Percentiles rank a stretch among this genome's conserved stretches.
phyloP scores from a whole-genome alignment of 2,113 vertebrate species.

The Blennius ocellaris region DNA sequence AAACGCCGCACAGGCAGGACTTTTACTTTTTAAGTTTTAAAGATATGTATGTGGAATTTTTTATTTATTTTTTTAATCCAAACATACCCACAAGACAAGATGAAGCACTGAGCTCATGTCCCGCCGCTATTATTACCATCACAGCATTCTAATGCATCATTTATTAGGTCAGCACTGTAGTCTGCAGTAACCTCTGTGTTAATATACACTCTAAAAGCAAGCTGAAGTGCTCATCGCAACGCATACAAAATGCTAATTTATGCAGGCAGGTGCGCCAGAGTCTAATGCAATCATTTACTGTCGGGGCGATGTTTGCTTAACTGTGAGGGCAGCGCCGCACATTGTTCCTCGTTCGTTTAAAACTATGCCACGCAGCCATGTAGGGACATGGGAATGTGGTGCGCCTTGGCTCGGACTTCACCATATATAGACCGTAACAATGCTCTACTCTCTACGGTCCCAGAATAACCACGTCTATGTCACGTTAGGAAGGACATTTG shows the following conservation, averaged over 20 bases:
- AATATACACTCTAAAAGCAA: conserved; percentile 15
- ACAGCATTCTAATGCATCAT: conserved; percentile 13
- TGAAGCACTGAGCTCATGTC: not conserved
- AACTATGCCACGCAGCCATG: not conserved
- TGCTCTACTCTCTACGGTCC: conserved; percentile 8
- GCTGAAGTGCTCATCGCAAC: conserved; percentile 14
- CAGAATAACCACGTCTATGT: conserved; percentile 22
- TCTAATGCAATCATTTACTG: conserved; percentile 24
- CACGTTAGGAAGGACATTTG: conserved; percentile 6
- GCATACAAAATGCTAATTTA: conserved; percentile 40
- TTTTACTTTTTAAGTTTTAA: not conserved
- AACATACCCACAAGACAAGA: conserved; percentile 10
- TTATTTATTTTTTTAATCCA: not conserved
- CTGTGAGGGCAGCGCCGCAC: not conserved
- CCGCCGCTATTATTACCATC: conserved; percentile 5
- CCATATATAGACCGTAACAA: conserved; percentile 5
- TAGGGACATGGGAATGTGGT: conserved; percentile 4
- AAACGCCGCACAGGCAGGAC: conserved; percentile 4
- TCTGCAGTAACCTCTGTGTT: conserved; percentile 15
- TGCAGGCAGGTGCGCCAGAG: conserved; percentile 14
- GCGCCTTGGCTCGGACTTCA: not conserved
- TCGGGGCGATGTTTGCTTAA: conserved; percentile 3
- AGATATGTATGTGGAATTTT: not conserved
- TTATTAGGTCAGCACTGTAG: conserved; percentile 23
- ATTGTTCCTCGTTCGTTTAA: conserved; percentile 2